Evolutionary conservation across 2,888 invertebrate genomes (phyloP), one percentile per base, ranked within the genome.

Genomic region (Malacosoma neustria): DNA sequence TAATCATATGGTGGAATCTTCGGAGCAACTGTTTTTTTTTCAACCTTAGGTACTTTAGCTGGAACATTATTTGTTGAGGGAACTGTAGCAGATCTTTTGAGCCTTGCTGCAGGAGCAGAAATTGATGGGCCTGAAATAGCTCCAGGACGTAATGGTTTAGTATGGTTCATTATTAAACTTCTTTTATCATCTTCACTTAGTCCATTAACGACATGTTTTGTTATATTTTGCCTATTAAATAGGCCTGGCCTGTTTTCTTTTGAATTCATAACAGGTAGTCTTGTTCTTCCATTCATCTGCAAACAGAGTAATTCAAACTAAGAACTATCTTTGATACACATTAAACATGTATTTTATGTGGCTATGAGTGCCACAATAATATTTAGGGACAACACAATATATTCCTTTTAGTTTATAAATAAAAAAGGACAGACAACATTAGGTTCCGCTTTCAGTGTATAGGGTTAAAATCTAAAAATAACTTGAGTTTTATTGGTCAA

Each of bases 1-100:
- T 87, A 90, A 55, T 91, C 91, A 65, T 91, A 90, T 0, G 90
- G 81, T 4, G 89, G 81, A 34, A 89, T 88, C 43, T 90, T 87
- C 37, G 89, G 89, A 2, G 84, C 82, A 12, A 69, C 75, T 33
- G 62, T 52, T 48, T 84, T 87, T 39, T 65, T 73, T 43, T 80
- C 80, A 3, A 84, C 55, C 61, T 79, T 86, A 4, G 57, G 49
- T 11, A 65, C 46, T 58, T 81, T 84, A 4, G 60, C 50, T 9
- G 74, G 67, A 3, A 63, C 47, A 34, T 53, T 47, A 4, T 66
- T 36, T 29, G 70, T 42, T 29, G 72, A 54, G 1, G 81, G 77
- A 2, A 55, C 73, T 29, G 80, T 71, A 2, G 77, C 79, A 35
- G 80, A 54, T 45, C 81, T 66, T 42, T 82, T 84, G 0, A 76